These are phyloP conservation scores for Aquatica leii DNA, from an alignment of 2,888 invertebrate species.

Conservation along the genomic window DNA sequence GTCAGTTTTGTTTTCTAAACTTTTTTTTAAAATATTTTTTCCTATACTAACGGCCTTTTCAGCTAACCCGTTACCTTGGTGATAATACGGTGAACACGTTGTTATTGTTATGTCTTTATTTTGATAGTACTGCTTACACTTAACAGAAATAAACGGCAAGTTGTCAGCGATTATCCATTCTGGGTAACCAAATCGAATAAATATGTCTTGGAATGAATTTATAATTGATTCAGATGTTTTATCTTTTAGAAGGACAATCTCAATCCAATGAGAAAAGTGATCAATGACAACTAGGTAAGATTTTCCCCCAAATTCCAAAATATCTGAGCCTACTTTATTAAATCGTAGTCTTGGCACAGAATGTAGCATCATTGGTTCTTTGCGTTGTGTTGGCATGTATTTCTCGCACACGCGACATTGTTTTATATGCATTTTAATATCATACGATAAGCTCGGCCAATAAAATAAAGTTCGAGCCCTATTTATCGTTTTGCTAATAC, in stretches of 20 bases:
- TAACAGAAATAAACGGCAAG: conserved; percentile 39
- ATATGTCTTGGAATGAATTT: conserved; percentile 37
- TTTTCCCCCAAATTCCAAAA: conserved; percentile 35
- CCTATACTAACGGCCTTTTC: conserved; percentile 37
- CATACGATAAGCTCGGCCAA: no score
- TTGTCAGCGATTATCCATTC: conserved; percentile 43
- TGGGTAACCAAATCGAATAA: conserved; percentile 44
- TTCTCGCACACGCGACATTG: no score
- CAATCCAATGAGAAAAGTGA: no score
- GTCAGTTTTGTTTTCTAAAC: conserved; percentile 32
- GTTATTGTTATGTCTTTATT: neutral
- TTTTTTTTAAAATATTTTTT: conserved; percentile 43
- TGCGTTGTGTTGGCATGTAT: no score
- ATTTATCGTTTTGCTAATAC: no score
- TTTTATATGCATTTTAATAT: no score
- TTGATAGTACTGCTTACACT: conserved; percentile 23
- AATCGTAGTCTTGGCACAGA: no score
- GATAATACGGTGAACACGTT: neutral
- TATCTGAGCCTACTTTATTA: conserved; percentile 31
- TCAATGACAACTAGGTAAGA: conserved; percentile 39
- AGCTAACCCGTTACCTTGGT: neutral
- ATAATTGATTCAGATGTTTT: conserved; percentile 40
- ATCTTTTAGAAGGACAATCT: conserved; percentile 24
- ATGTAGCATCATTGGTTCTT: no score
- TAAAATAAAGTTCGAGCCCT: no score